Base-by-base conservation (phyloP, 1,140 invertebrate genomes). In the Bombus consobrinus region DNA sequence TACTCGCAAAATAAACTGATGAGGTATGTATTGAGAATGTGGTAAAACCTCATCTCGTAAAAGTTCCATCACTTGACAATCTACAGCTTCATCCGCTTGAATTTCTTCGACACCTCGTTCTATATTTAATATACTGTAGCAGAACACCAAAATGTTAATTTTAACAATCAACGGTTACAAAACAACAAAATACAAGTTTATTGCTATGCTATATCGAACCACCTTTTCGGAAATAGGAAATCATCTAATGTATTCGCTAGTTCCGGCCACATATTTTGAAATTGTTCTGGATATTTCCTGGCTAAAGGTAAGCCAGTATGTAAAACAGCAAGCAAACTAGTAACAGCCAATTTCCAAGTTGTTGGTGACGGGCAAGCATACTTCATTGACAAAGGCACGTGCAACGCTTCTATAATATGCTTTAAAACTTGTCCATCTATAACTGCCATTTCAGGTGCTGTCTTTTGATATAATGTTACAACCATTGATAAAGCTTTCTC, bases 261-360 rank as follows among this genome's bases (percentile, higher is more conserved):
- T 89, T 98, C 97, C 57, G 97, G 96, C 99, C 99, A 99, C 95
- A 98, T 97, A 69, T 87, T 95, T 74, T 96, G 94, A 93, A 98
- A 98, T 66, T 97, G 95, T 77, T 97, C 96, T 1, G 96, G 96
- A 93, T 98, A 96, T 89, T 97, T 97, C 88, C 98, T 96, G 12
- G 98, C 98, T 32, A 99, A 96, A 13, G 98, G 98, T 28, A 99
- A 95, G 3, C 98, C 98, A 8, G 97, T 97, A 81, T 97, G 97
- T 66, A 99, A 95, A n/a, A 98, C 97, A 59, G 96, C 96, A 62
- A 98, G 96, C 22, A 99, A 95, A 93, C 97, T 97, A 81, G 97
- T 97, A 37, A 98, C 97, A 5, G 97, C 97, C 79, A 98, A 93
- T 95, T 98, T 98, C 98, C 98, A 99, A 10, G 98, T 98, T 85